Conservation (phyloP, 2,888 invertebrate genomes). For the Cataglyphis altisquamis region DNA sequence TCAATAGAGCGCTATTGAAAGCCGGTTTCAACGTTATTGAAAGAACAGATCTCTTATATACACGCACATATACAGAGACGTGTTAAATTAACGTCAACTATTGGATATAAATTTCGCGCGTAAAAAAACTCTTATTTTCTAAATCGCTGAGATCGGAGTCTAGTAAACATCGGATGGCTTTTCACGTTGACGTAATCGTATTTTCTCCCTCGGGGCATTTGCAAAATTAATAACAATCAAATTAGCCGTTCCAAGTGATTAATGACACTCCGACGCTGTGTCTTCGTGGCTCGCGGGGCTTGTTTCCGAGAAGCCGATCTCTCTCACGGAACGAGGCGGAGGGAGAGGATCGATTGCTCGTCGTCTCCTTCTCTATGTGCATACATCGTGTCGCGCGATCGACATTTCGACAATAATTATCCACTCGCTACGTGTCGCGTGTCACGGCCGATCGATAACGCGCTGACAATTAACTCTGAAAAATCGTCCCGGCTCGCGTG, state of each 20-base stretch:
- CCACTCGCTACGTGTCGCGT: slow-evolving; percentile 74
- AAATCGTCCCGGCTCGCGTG: slow-evolving; percentile 77
- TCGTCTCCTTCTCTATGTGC: not conserved
- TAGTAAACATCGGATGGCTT: not conserved
- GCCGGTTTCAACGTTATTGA: not conserved
- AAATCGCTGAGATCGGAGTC: not conserved
- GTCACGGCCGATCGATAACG: slow-evolving; percentile 76
- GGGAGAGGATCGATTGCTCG: slow-evolving; percentile 8
- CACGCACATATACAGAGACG: not conserved
- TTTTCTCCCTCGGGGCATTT: not conserved
- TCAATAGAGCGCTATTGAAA: slow-evolving; percentile 16
- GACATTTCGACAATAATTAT: slow-evolving; percentile 70
- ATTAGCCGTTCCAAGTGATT: slow-evolving; percentile 28
- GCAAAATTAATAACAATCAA: slow-evolving; percentile 41
- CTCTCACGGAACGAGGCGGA: not conserved
- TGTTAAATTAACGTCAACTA: not conserved
- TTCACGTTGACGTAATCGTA: not conserved
- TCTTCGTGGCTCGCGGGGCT: slow-evolving; percentile 19
- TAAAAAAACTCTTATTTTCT: not conserved
- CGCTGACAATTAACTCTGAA: slow-evolving; percentile 80
- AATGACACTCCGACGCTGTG: slow-evolving; percentile 25
- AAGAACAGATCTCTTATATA: not conserved
- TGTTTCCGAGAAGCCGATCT: slow-evolving; percentile 59
- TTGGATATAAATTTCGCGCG: not conserved
- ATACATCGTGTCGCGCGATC: slow-evolving; percentile 1